A percentile compares a stretch with the other conserved stretches of the same genome.
phyloP scores from a whole-genome alignment of 2,113 vertebrate genomes.

The rat (Rattus norvegicus) region GRCr8 NC_086022.1:119748501-119749000 shows the following conservation, averaged over 20 bases:
- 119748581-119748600: not conserved
- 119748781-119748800: not conserved
- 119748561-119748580: not conserved
- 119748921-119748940: not conserved
- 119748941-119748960: not conserved
- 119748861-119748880: not conserved
- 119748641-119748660: not conserved
- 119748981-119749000: no score
- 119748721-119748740: not conserved
- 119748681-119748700: not conserved
- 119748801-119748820: not conserved
- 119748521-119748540: not conserved
- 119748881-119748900: not conserved
- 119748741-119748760: not conserved
- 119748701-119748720: not conserved
- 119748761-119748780: not conserved
- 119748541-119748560: not conserved
- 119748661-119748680: not conserved
- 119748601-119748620: not conserved
- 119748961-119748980: no score
- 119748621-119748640: not conserved
- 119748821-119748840: no score
- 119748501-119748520: not conserved
- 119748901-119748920: not conserved
- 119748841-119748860: not conserved